phyloP scores from a whole-genome alignment of 2,113 vertebrate genomes.

The Promerops cafer region DNA sequence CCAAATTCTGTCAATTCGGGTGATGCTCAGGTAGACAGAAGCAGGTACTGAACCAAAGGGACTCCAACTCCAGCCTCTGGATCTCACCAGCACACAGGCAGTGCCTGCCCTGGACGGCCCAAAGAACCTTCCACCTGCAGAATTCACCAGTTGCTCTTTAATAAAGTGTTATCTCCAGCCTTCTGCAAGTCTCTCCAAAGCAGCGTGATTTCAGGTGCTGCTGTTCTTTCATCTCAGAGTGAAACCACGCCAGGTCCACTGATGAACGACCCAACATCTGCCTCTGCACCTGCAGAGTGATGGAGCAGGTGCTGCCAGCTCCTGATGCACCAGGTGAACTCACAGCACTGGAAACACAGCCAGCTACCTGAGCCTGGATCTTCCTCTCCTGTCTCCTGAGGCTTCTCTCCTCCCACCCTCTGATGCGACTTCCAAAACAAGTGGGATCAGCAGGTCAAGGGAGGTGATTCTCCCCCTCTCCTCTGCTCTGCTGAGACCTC shows the following conservation, averaged over 20 bases:
- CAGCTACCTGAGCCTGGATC: not conserved
- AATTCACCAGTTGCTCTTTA: not conserved
- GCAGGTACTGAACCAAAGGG: not conserved
- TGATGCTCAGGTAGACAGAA: not conserved
- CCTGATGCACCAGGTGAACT: not conserved
- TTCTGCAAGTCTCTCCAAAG: not conserved
- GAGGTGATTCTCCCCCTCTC: not conserved
- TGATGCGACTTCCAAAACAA: not conserved
- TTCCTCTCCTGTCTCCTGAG: not conserved
- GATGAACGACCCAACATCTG: not conserved
- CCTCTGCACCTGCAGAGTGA: not conserved
- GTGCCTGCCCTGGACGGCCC: not conserved
- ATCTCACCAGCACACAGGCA: not conserved
- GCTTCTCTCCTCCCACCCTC: not conserved
- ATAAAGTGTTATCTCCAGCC: not conserved
- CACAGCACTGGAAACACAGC: not conserved
- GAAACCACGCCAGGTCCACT: fast-evolving
- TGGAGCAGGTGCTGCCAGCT: not conserved
- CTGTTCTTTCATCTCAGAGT: not conserved
- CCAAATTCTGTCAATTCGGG: not conserved
- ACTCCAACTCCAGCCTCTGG: not conserved
- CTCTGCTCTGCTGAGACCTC: not conserved
- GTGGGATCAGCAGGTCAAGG: not conserved
- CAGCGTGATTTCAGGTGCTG: not conserved
- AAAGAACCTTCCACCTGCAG: not conserved